Percentiles rank a stretch among this genome's conserved stretches.
Conservation (phyloP, 1,140 invertebrate genomes). For the Meloidogyne floridensis region DNA sequence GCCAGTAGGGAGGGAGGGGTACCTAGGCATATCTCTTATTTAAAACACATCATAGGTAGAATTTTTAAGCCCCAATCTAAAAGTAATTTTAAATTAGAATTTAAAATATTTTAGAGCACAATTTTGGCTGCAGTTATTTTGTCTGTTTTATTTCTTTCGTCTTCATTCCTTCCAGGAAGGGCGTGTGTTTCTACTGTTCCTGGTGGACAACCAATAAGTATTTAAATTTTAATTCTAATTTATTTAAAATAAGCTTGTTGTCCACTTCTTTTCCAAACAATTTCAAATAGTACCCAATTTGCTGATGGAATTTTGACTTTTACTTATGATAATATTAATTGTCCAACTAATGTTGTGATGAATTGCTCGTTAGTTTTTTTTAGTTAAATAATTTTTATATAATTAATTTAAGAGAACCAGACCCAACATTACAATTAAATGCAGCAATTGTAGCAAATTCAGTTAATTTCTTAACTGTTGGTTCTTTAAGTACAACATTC, state of each 20-base stretch:
- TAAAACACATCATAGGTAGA: too few species aligned
- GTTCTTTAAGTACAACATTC: slow-evolving; percentile 23
- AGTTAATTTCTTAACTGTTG: slow-evolving; percentile 28
- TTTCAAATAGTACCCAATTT: slow-evolving; percentile 11
- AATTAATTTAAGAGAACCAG: slow-evolving; percentile 21
- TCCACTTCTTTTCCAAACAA: slow-evolving; percentile 23
- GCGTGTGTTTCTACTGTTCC: background rate
- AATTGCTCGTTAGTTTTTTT: slow-evolving; percentile 31
- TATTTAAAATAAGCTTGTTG: slow-evolving; percentile 18
- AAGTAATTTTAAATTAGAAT: too few species aligned
- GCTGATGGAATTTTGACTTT: slow-evolving; percentile 29
- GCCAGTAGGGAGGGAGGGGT: too few species aligned
- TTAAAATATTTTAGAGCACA: background rate
- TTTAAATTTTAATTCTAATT: background rate
- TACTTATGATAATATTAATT: slow-evolving; percentile 28
- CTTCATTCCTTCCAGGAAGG: background rate
- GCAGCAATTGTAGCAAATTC: slow-evolving; percentile 32
- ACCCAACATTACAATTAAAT: slow-evolving; percentile 22
- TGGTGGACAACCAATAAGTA: background rate
- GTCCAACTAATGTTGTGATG: slow-evolving; percentile 14
- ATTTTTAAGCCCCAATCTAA: too few species aligned
- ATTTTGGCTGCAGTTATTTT: background rate
- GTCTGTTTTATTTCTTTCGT: background rate
- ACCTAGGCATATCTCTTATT: too few species aligned
- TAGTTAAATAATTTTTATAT: background rate